Base-by-base conservation (phyloP, 2,797 vertebrate genomes). In the Podarcis lilfordi region DNA sequence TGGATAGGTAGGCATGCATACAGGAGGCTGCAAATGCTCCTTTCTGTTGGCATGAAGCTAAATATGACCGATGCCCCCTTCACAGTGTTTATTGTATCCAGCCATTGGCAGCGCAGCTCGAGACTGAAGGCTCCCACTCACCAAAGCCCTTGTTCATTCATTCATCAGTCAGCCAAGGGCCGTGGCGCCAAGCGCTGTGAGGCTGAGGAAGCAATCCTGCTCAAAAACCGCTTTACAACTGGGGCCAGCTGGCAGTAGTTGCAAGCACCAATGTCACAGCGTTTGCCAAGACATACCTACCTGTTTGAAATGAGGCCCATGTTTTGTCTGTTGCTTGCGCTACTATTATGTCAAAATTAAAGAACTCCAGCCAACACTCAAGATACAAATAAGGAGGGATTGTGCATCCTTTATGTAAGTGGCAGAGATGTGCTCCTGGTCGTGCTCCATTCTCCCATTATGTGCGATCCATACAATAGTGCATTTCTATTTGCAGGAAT, bases 191-290 rank as follows among this genome's bases (percentile, higher is more conserved):
- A 94, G 89, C 5, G 82, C 89, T 37, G 29, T 1, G 0, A 66
- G 90, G 87, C 87, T 88, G 82, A 69, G 90, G 93, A 91, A 82
- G 66, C 87, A 84, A 79, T 68, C 45, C 87, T 94, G 76, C 84
- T 0, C 59, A 66, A 86, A 85, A 3, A 0, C 84, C 88, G 88
- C 89, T 86, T 74, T 68, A 84, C 0, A 88, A 61, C 0, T 43
- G 85, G 91, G 90, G 68, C 85, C 89, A 85, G 83, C 78, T 86
- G 88, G 88, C 93, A 91, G 35, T 10, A 85, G 88, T 75, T 91
- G 86, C 88, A 89, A 93, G 91, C 75, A 74, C 50, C 91, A 80
- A 27, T 88, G 85, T 79, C 86, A 91, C 77, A 81, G 66, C 87
- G 68, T 72, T 43, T 86, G 91, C 88, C 94, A 92, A 94, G 89